phyloP scores from a whole-genome alignment of 2,113 vertebrate species.

The Dinomys branickii region DNA sequence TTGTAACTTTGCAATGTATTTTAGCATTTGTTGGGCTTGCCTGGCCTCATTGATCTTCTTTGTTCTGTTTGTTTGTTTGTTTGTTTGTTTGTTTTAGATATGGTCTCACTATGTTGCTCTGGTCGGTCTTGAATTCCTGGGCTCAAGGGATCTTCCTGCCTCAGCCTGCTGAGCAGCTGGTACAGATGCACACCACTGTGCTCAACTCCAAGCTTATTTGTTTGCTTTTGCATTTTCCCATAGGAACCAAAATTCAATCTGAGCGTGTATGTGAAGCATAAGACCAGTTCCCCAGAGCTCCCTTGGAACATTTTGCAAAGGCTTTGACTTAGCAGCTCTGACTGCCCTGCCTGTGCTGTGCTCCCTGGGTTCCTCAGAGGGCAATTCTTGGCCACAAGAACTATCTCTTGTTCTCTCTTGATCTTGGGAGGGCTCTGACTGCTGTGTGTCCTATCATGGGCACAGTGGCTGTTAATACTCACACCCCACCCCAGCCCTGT shows the following conservation, averaged over 20 bases:
- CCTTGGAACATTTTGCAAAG: not conserved
- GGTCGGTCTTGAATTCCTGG: not conserved
- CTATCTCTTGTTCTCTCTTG: not conserved
- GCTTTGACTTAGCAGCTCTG: not conserved
- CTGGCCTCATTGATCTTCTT: not conserved
- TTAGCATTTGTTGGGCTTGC: not conserved
- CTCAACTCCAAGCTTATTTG: not conserved
- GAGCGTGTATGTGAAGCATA: rapidly evolving
- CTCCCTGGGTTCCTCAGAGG: not conserved
- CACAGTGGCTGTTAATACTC: too few relatives aligned
- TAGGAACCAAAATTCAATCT: not conserved
- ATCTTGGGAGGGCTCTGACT: not conserved
- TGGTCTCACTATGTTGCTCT: not conserved
- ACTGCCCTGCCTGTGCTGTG: not conserved
- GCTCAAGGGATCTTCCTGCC: not conserved
- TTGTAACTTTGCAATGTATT: not conserved
- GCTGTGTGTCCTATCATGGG: not conserved
- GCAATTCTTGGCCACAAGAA: not conserved
- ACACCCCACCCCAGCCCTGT: not conserved
- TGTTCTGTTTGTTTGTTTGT: not conserved
- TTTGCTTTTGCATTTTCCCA: not conserved
- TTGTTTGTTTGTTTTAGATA: not conserved
- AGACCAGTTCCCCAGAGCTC: not conserved
- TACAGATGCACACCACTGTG: not conserved
- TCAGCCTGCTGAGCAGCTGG: not conserved